Base-by-base conservation (phyloP, 1,140 invertebrate genomes). In the Episyrphus balteatus region DNA sequence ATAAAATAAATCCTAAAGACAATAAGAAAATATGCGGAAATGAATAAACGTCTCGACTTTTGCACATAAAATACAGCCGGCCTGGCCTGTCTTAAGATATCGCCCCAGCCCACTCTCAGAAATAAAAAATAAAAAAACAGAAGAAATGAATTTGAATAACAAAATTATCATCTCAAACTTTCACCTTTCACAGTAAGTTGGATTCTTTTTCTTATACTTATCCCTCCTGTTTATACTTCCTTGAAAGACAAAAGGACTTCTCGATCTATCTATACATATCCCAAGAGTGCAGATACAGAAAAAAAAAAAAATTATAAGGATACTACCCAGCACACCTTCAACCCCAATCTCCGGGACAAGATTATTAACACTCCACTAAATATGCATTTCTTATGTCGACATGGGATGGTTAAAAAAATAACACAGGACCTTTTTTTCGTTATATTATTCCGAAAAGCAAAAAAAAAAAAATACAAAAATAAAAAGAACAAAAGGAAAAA, bases 351-450 rank as follows among this genome's bases (percentile, higher is more conserved):
- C 15, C 40, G 49, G 54, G 59, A 56, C 52, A 56, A 59, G 54
- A 62, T 64, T 64, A 64, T 65, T 64, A 64, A 64, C 61, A 64
- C 61, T 64, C 51, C 61, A 64, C 61, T 64, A 52, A 65, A 64
- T 64, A 64, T 64, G 62, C 61, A 62, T 64, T 64, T 64, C 59
- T 64, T 64, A 54, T 37, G 36, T 37, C 13, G 13, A 11, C 36
- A 37, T 14, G 13, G 15, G 13, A 37, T n/a, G 13, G 36, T n/a
- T 37, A n/a, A 37, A 37, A 37, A 37, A 37, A n/a, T 37, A n/a
- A 14, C 36, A 17, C 36, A 37, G 13, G 13, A 17, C 13, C 15
- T 14, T 37, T 37, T 37, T 17, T 37, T 14, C 11, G 3, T 37
- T 3, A 37, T n/a, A n/a, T n/a, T n/a, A n/a, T n/a, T n/a, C n/a